Conservation (phyloP, 2,888 invertebrate species). For the Lasioglossum oenotherae region DNA sequence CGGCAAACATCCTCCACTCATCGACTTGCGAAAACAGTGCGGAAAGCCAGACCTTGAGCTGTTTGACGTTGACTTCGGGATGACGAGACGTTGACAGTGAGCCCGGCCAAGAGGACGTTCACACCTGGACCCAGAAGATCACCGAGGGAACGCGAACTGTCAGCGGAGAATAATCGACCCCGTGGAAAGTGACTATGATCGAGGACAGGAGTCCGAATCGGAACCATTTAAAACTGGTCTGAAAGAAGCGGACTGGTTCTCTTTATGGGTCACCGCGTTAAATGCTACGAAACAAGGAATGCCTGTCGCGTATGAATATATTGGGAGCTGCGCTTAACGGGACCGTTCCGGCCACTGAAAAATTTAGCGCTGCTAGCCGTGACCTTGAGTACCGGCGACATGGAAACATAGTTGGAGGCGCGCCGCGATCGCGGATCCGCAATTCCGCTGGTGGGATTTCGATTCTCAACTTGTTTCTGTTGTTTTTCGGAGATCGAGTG, state of each 20-base stretch:
- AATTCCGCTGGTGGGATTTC: not conserved
- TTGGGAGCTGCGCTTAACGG: slow-evolving; percentile 59
- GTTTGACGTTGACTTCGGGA: not conserved
- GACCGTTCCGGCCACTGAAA: slow-evolving; percentile 43
- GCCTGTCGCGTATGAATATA: slow-evolving; percentile 42
- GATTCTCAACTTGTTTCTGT: not conserved
- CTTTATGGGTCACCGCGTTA: slow-evolving; percentile 32
- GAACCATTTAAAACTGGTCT: slow-evolving; percentile 26
- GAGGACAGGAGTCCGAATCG: not conserved
- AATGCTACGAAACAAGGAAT: slow-evolving; percentile 26
- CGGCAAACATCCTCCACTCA: not conserved
- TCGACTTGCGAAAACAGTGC: not conserved
- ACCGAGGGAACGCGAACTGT: not conserved
- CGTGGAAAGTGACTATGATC: not conserved
- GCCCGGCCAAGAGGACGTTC: not conserved
- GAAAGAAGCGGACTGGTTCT: slow-evolving; percentile 51
- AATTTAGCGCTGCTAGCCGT: slow-evolving; percentile 30
- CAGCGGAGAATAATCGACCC: not conserved
- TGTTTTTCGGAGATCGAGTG: not conserved
- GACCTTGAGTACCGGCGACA: slow-evolving; percentile 43
- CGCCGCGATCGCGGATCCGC: slow-evolving; percentile 6
- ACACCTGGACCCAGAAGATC: not conserved
- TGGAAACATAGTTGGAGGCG: slow-evolving; percentile 30
- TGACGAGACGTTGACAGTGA: not conserved
- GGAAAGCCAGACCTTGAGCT: not conserved